A percentile compares a stretch with the other conserved stretches of the same genome.
These are phyloP conservation scores for Poeciliopsis retropinna DNA, from an alignment of 2,113 vertebrate genomes.

Conservation along the genomic window DNA sequence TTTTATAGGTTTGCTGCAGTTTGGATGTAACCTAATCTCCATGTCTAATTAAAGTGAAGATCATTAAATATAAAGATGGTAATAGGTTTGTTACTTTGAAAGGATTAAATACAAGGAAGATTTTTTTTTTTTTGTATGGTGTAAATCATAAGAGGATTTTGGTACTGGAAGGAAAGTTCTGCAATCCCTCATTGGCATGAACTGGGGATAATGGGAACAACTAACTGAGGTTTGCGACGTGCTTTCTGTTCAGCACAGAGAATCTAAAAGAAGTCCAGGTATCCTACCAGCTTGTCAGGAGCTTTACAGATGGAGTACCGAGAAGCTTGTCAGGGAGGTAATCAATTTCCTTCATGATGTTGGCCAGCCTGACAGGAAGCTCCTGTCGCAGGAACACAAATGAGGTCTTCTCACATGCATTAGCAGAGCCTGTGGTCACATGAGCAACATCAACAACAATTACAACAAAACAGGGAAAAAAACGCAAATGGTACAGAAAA, in stretches of 20 bases:
- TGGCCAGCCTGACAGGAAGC: conserved; percentile 94
- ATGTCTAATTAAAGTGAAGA: background rate
- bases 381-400: conserved; percentile 95
- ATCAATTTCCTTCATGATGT: conserved; percentile 97
- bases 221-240: background rate
- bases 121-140: background rate
- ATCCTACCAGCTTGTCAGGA: conserved; percentile 93
- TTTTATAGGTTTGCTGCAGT: background rate
- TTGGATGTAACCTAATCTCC: background rate
- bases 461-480: background rate
- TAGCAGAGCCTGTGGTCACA: conserved; percentile 86
- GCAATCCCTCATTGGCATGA: no score
- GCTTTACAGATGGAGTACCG: conserved; percentile 88
- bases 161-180: background rate
- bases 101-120: background rate
- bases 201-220: background rate
- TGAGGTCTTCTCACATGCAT: conserved; percentile 97
- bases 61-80: background rate
- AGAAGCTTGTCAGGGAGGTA: conserved; percentile 91
- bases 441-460: conserved; percentile 7
- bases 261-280: background rate
- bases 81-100: background rate
- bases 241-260: background rate
- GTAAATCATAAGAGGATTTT: background rate
- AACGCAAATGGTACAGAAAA: background rate